Base-by-base conservation (phyloP, 2,113 vertebrate genomes). In the Epinephelus moara region DNA sequence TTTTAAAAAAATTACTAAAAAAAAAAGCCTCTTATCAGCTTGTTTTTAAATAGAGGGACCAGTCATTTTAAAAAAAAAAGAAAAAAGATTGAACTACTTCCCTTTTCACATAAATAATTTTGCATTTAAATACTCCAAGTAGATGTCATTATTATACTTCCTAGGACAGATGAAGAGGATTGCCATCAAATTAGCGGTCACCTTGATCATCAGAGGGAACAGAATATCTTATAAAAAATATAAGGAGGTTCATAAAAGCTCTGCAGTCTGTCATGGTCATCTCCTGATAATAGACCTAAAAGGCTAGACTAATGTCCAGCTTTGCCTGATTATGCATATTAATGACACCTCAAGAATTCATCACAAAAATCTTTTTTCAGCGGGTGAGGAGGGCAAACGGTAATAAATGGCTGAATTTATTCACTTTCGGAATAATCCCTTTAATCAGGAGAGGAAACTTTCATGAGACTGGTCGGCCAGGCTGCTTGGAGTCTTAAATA, bases 311-410 rank as follows among this genome's bases (percentile, higher is more conserved):
- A 89, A 90, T 87, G 87, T 93, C 93, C 90, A 84, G 82, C 89
- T 71, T 85, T 88, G 79, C 84, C 85, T 93, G 88, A 94, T 93
- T 92, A 88, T 88, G 86, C 82, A 91, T 93, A 89, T 84, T 93
- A 92, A 93, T 91, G 88, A 88, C 89, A 87, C 78, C 83, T 90
- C 77, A 75, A 88, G 81, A 89, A 93, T 88, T 91, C 86, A 84
- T 90, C 85, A 86, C 81, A 78, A 85, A 89, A 83, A 61, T 80
- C 68, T 84, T 80, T 79, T 76, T 87, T 84, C 70, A 81, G 47
- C 60, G 84, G 86, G 76, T 77, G 80, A 92, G 63, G 85, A 89
- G 91, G 90, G 81, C 89, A 91, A 90, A 90, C 17, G 85, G 85
- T 87, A 84, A 90, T 93, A 91, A 92, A 91, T 72, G 85, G 66